Evolutionary conservation across 2,888 invertebrate species (phyloP), one percentile per base, ranked within the genome.

Genomic region (Apodemia duryi): DNA sequence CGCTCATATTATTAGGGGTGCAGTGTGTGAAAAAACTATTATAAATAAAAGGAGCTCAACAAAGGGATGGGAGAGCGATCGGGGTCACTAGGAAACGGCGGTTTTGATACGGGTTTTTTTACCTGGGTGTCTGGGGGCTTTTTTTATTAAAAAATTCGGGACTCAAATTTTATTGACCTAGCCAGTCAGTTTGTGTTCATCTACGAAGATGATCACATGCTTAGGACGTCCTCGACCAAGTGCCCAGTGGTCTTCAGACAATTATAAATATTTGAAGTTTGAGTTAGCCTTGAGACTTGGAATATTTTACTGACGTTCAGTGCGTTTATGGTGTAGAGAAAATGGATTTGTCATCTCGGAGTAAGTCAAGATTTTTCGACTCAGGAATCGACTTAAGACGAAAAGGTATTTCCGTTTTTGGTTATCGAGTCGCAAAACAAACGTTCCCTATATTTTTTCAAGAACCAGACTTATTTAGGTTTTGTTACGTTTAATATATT

Each of bases 331-430:
- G 79, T 75, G 79, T 72, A 66, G 71, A 74, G 75, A 79, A 74
- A 74, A 91, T 91, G 91, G 91, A 91, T 85, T 86, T 91, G 69
- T 89, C 91, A 71, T 79, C 90, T 79, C 76, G 91, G 83, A 89
- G 91, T 91, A 91, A 91, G 90, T 91, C 91, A 88, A 91, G 91
- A 90, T 91, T 91, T 91, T 91, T 89, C 85, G 91, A 91, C 89
- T 91, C 91, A 80, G 91, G 91, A 76, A 91, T 91, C 87, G 87
- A 88, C 82, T 79, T 91, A 79, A 84, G 91, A 73, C 89, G 91
- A 80, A 91, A 91, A 91, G 91, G 91, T 91, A 91, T 79, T 80
- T 74, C 74, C 54, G 57, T 65, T 69, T 69, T 65, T 13, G 43
- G 46, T 49, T 35, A 41, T 65, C 63, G 35, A 28, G 43, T 43